These are phyloP conservation scores for Galleria mellonella DNA, from an alignment of 1,140 invertebrate genomes.

Conservation along the genomic window DNA sequence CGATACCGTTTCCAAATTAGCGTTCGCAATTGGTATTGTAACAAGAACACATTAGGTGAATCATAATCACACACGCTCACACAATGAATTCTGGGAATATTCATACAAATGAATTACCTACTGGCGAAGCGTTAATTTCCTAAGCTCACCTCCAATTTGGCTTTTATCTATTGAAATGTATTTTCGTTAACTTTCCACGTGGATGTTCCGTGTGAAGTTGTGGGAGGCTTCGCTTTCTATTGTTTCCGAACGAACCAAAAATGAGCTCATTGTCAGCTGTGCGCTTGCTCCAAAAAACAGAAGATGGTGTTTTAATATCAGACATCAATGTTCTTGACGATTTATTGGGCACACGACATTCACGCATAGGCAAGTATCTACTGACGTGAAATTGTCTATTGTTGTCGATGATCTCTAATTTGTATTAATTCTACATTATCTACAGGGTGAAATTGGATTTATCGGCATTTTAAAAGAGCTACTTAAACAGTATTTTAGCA, in stretches of 20 bases:
- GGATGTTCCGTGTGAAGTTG: conserved; percentile 38
- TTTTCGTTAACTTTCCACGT: conserved; percentile 63
- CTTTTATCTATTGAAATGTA: conserved; percentile 58
- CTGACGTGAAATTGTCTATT: conserved; percentile 35
- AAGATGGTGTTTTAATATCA: conserved; percentile 41
- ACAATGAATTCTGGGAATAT: conserved; percentile 43
- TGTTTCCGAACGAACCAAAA: conserved; percentile 34
- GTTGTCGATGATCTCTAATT: conserved; percentile 30
- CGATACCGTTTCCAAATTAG: conserved; percentile 21
- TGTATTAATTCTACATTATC: conserved; percentile 12
- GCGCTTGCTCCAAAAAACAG: conserved; percentile 1
- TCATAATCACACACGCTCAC: conserved; percentile 35
- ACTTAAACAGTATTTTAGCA: no score
- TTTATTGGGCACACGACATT: conserved; percentile 38
- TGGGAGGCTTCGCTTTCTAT: conserved; percentile 26
- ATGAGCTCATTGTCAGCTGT: background rate
- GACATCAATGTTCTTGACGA: conserved; percentile 33
- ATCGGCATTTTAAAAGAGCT: no score
- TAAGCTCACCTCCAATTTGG: conserved; percentile 54
- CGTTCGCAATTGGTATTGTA: conserved; percentile 12
- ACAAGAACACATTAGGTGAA: conserved; percentile 50
- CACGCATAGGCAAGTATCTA: conserved; percentile 12
- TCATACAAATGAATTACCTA: conserved; percentile 51
- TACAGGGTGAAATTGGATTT: no score
- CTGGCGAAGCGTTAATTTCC: conserved; percentile 56